These are phyloP conservation scores for Bufotes viridis DNA, from an alignment of 2,797 vertebrate genomes.

Conservation along the genomic window DNA sequence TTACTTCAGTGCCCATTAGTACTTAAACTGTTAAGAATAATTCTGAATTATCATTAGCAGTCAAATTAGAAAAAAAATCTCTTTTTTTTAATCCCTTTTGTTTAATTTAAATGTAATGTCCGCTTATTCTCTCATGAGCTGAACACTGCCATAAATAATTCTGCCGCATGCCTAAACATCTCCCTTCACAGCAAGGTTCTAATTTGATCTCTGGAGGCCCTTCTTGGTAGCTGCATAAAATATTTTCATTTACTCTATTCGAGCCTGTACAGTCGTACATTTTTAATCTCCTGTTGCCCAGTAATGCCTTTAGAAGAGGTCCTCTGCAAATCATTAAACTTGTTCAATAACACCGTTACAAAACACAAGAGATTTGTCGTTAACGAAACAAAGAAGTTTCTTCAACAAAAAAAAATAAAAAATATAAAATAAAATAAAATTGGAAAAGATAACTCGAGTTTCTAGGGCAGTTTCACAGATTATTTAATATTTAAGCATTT, in stretches of 20 bases:
- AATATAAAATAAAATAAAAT: conserved; percentile 52
- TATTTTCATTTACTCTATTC: conserved; percentile 79
- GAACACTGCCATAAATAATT: conserved; percentile 85
- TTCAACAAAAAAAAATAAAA: conserved; percentile 63
- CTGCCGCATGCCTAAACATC: conserved; percentile 80
- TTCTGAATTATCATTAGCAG: conserved; percentile 81
- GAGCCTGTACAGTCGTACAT: conserved; percentile 73
- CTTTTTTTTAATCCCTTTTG: conserved; percentile 75
- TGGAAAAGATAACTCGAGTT: conserved; percentile 73
- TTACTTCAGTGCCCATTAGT: conserved; percentile 78
- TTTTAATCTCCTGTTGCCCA: conserved; percentile 78
- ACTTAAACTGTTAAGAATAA: conserved; percentile 78
- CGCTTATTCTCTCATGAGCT: conserved; percentile 78
- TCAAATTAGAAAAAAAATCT: conserved; percentile 72
- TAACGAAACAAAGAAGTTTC: conserved; percentile 77
- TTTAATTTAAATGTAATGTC: conserved; percentile 81
- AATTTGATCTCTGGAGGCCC: conserved; percentile 83
- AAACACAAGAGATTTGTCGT: conserved; percentile 77
- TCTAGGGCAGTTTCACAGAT: conserved; percentile 70
- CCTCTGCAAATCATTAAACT: conserved; percentile 83
- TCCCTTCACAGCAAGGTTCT: conserved; percentile 82
- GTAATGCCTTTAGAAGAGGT: conserved; percentile 79
- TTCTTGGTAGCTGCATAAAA: conserved; percentile 78
- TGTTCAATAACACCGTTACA: conserved; percentile 80
- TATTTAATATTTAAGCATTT: conserved; percentile 70